phyloP scores from a whole-genome alignment of 2,797 vertebrate genomes.

The Hemitrygon akajei region DNA sequence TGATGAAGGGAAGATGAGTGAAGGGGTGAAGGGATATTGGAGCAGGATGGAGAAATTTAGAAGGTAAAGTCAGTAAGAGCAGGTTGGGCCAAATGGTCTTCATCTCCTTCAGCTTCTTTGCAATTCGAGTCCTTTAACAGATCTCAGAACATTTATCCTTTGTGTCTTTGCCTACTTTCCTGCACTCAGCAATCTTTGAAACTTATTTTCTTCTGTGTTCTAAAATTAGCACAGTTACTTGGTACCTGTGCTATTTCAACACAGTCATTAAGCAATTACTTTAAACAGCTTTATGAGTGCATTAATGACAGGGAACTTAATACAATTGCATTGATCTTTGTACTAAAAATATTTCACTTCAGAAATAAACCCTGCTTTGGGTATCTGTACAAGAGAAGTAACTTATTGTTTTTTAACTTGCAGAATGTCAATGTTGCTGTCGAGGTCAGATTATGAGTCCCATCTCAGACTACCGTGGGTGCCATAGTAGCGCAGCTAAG shows the following conservation, averaged over 20 bases:
- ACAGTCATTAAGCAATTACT: background rate
- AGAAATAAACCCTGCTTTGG: background rate
- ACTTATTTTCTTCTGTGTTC: background rate
- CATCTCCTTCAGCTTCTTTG: background rate
- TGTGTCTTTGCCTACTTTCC: background rate
- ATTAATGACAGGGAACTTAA: background rate
- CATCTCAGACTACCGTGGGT: no score
- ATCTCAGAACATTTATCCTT: background rate
- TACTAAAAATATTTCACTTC: background rate
- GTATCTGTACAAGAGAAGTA: background rate
- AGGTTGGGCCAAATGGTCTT: background rate
- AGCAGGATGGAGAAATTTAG: background rate
- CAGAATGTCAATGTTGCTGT: no score
- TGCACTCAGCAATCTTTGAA: background rate
- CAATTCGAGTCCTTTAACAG: background rate
- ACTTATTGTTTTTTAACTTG: background rate
- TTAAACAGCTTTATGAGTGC: background rate
- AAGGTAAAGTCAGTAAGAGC: background rate
- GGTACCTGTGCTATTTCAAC: background rate
- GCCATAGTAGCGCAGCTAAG: no score
- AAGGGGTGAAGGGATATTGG: background rate
- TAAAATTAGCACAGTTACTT: background rate
- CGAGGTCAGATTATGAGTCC: no score
- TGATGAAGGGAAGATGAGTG: background rate
- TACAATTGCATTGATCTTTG: background rate